Conservation (phyloP, 2,888 invertebrate genomes). For the Caenorhabditis sp. region DNA sequence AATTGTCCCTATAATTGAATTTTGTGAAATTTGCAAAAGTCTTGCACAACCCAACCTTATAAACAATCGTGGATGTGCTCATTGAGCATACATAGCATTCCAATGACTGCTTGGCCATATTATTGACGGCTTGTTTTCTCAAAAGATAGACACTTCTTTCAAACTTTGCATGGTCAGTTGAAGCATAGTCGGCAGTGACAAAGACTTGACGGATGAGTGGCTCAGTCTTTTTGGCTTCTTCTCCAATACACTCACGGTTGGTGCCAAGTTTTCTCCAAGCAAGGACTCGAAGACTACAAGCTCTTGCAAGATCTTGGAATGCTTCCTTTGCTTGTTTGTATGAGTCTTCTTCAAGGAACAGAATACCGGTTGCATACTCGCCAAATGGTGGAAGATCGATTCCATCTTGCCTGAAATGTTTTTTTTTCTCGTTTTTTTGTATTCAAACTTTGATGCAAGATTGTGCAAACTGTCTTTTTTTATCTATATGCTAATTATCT, state of each 20-base stretch:
- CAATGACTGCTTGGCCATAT: conserved; percentile 83
- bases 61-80: conserved; percentile 87
- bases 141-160: conserved; percentile 84
- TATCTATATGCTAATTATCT: no score
- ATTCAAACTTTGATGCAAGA: not conserved
- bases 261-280: conserved; percentile 94
- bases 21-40: not conserved
- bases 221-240: conserved; percentile 91
- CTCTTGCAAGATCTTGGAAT: conserved; percentile 83
- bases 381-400: conserved; percentile 86
- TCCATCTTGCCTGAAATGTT: conserved; percentile 54
- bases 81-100: conserved; percentile 95
- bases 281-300: conserved; percentile 82
- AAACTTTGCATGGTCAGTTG: conserved; percentile 74
- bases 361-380: conserved; percentile 92
- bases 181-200: conserved; percentile 77
- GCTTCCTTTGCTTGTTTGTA: conserved; percentile 74
- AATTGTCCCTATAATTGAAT: conserved; percentile 80
- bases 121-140: conserved; percentile 90
- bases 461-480: no score
- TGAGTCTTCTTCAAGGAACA: conserved; percentile 81
- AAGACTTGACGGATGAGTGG: conserved; percentile 88
- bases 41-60: conserved; percentile 77
- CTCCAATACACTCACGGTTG: conserved; percentile 84
- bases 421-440: no score